Evolutionary conservation across 2,113 vertebrate species (phyloP), one percentile per base, ranked within the genome.

Genomic region (Coreoperca whiteheadi): DNA sequence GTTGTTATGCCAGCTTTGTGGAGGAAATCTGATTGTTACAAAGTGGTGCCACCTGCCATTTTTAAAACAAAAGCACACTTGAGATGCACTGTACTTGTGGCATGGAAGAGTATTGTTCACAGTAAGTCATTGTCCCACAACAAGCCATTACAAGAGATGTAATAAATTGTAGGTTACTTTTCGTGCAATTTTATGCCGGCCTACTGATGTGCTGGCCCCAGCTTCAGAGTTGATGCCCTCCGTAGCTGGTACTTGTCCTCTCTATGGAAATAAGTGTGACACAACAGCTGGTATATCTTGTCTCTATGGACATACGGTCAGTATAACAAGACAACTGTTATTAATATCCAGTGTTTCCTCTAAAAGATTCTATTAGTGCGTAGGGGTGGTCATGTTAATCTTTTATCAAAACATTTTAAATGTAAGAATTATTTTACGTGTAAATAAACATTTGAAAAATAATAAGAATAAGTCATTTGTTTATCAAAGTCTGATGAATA

Each of bases 131-230:
- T 80, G 81, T 77, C 72, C 81, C 86, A 89, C 94, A 92, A 86
- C 74, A 93, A 89, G 74, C 84, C 86, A 85, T 82, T 78, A 91
- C 78, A 92, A 86, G 77, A 86, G 75, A 79, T 70, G 79, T 74
- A 92, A 92, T 76, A 89, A 89, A 87, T 82, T 67, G 80, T 39
- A n/a, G 77, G 89, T 94, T 95, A 95, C 94, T 95, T 95, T 95
- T 92, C 59, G 81, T 82, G 94, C 69, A 88, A 80, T 91, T 89
- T 93, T 94, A 83, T 88, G 74, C 51, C 80, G 87, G 89, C 88
- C 91, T 92, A 84, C 84, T 89, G 94, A 91, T 74, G 91, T 76
- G 89, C 80, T 68, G 89, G 91, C 82, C 85, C 83, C 90, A 81
- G 90, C 88, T 79, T 89, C 94, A 92, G 89, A 86, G 87, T 82